Evolutionary conservation across 2,797 vertebrate genomes (phyloP), one percentile per base, ranked within the genome.

Genomic region (Mus minutoides): DNA sequence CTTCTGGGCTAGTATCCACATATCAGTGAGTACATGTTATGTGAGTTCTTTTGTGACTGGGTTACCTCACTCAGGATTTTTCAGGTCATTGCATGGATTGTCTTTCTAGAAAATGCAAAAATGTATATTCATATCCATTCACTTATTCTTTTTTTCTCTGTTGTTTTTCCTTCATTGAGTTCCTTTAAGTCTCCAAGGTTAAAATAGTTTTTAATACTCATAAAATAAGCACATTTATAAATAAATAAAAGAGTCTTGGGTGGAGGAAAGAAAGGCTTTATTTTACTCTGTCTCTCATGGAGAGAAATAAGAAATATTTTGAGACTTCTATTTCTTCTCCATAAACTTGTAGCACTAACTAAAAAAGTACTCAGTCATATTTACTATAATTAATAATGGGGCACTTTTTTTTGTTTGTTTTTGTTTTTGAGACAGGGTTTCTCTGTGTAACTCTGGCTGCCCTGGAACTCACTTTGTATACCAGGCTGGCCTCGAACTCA

Each of bases 341-440:
- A 29, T 82, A 73, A 73, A 91, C 7, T 24, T 80, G 8, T 60
- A 73, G 31, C 14, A 40, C 34, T 79, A 40, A 49, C 17, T 46
- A 37, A 91, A 87, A 92, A 24, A 13, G 22, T 43, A 22, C 5
- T 79, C 11, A 77, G 3, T 56, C 52, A 80, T 7, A 76, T 90
- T 80, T 85, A 56, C 9, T 96, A 87, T 90, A 84, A 97, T 54
- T 77, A 85, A 75, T 87, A 95, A 93, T 80, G 76, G 89, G 54
- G 40, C 29, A 92, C 3, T 9, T 92, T 85, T 64, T 64, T n/a
- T n/a, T n/a, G n/a, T n/a, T n/a, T n/a, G n/a, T n/a, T n/a, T n/a
- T n/a, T n/a, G n/a, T n/a, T n/a, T n/a, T n/a, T n/a, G n/a, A n/a
- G n/a, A n/a, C n/a, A n/a, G n/a, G n/a, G n/a, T n/a, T n/a, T n/a